Base-by-base conservation (phyloP, 2,797 vertebrate genomes). In the Gallinago solitaria region DNA sequence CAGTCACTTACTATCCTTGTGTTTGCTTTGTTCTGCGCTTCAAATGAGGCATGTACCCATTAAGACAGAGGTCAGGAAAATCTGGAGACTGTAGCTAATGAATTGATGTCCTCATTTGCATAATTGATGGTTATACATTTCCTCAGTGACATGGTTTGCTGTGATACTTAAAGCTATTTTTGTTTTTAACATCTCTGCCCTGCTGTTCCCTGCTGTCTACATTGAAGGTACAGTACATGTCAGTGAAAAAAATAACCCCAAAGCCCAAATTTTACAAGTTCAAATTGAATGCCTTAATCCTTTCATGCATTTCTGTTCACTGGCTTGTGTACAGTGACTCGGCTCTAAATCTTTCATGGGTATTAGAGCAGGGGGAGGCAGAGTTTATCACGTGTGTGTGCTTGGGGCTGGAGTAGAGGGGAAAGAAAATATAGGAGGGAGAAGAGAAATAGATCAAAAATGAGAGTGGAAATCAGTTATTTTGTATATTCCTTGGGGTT, bases 61-160 rank as follows among this genome's bases (percentile, higher is more conserved):
- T 96, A 94, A 97, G 83, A 68, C 35, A 68, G 96, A 96, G 94
- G 96, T 94, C 96, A 89, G 85, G 85, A 84, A 93, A 90, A 95
- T 82, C 91, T 84, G 85, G 83, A 91, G 93, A 91, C 83, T 88
- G 80, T 88, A 84, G 91, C 83, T 96, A 97, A 96, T 95, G 87
- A 95, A 95, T 93, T 70, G 56, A 90, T 95, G 85, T 82, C 61
- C 77, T 94, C 83, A 86, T 96, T 93, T 96, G 90, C 95, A 94
- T 96, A 95, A 93, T 79, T 96, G 80, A 95, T 95, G 68, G 87
- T 76, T 91, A 79, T 74, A 73, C n/a, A 41, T 91, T 95, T 89
- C 89, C 83, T 79, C 53, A 35, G 87, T 93, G 91, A 91, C 80
- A 92, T 16, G 54, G 53, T 91, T 94, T 95, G 67, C 91, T 93